Percentiles rank a stretch among this genome's conserved stretches.
Conservation (phyloP, 1,140 invertebrate genomes). For the Drosophila sp. region DNA sequence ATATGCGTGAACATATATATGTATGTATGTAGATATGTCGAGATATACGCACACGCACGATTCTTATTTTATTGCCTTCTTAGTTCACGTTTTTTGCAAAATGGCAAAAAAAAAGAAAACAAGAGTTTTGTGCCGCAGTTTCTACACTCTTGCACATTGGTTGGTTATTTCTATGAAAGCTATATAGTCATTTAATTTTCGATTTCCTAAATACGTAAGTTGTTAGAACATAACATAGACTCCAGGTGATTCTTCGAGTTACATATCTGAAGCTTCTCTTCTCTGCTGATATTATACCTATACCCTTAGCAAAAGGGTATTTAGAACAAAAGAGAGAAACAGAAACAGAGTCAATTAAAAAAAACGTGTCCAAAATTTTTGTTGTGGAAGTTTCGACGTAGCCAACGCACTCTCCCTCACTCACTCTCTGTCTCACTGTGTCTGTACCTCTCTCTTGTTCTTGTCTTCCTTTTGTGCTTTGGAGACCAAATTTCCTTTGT, state of each 20-base stretch:
- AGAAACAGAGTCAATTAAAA: not conserved
- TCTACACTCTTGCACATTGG: not conserved
- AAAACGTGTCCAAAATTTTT: slow-evolving; percentile 7
- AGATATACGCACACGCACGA: slow-evolving; percentile 4
- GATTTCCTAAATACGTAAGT: too few relatives aligned
- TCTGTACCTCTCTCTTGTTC: not conserved
- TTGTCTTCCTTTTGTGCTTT: not conserved
- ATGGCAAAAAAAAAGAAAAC: slow-evolving; percentile 2
- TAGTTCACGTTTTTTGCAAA: slow-evolving; percentile 29
- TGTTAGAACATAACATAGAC: too few relatives aligned
- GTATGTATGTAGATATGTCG: not conserved
- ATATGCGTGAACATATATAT: not conserved
- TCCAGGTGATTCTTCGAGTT: too few relatives aligned
- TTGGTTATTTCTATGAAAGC: too few relatives aligned
- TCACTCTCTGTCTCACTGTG: not conserved
- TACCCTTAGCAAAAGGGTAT: not conserved
- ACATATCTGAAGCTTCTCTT: too few relatives aligned
- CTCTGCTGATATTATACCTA: not conserved
- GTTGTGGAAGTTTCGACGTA: slow-evolving; percentile 1
- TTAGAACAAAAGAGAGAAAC: slow-evolving; percentile 11
- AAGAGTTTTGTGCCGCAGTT: not conserved
- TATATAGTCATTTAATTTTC: too few relatives aligned
- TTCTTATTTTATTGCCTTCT: slow-evolving; percentile 11
- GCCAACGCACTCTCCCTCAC: not conserved
- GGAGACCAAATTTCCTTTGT: not conserved